These are phyloP conservation scores for Ormyrus labotus DNA, from an alignment of 2,888 invertebrate genomes.

Conservation along the genomic window DNA sequence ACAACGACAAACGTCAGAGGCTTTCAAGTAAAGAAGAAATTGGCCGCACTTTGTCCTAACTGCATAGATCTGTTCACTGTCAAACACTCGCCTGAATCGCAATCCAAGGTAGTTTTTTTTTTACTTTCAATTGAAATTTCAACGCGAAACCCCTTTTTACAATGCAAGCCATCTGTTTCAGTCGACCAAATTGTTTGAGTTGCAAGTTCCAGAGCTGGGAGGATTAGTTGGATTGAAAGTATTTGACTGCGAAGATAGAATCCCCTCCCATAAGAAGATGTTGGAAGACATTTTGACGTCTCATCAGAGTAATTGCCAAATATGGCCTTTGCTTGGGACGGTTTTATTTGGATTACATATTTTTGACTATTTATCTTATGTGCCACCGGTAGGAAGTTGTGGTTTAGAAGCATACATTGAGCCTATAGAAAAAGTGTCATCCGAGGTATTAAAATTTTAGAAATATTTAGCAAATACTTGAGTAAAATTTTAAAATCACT, in stretches of 20 bases:
- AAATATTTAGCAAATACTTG: constrained; percentile 18
- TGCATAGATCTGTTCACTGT: constrained; percentile 66
- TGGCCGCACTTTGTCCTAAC: constrained; percentile 63
- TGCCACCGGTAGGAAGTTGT: constrained; percentile 71
- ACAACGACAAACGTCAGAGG: constrained; percentile 70
- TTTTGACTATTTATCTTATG: constrained; percentile 71
- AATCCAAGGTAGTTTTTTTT: constrained; percentile 61
- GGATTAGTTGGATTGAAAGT: constrained; percentile 66
- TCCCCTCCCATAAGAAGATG: constrained; percentile 63
- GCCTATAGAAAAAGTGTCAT: constrained; percentile 63
- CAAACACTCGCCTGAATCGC: constrained; percentile 61
- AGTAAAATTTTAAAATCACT: constrained; percentile 31
- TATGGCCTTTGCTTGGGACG: constrained; percentile 68
- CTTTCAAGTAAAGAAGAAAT: constrained; percentile 59
- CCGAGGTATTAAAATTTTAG: constrained; percentile 63
- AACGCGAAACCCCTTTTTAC: background rate
- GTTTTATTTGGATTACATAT: constrained; percentile 68
- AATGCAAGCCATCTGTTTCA: constrained; percentile 40
- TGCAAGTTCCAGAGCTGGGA: constrained; percentile 68
- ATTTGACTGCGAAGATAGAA: constrained; percentile 68
- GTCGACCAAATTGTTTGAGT: constrained; percentile 64
- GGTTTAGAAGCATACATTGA: constrained; percentile 69
- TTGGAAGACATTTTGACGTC: constrained; percentile 67
- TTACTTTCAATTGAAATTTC: constrained; percentile 30
- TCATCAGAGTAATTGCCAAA: constrained; percentile 70